These are phyloP conservation scores for Pogonophryne albipinna DNA, from an alignment of 2,797 vertebrate genomes.

Conservation along the genomic window DNA sequence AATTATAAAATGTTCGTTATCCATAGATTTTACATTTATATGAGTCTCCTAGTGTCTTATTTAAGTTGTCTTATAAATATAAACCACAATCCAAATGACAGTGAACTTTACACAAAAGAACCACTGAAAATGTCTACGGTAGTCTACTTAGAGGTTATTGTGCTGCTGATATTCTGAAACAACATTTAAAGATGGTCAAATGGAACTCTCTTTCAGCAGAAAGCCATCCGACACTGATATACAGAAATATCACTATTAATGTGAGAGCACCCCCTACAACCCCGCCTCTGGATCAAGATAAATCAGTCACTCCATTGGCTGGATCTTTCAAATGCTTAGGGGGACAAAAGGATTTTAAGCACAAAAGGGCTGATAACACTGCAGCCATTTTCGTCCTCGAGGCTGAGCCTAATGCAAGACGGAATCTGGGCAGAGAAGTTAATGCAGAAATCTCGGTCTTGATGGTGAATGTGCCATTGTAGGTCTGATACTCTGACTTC, in stretches of 20 bases:
- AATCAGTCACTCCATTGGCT: constrained; percentile 9
- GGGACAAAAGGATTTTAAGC: background rate
- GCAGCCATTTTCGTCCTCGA: background rate
- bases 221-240: constrained; percentile 1
- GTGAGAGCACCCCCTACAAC: background rate
- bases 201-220: background rate
- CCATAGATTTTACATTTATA: background rate
- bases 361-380: constrained; percentile 14
- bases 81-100: background rate
- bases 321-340: background rate
- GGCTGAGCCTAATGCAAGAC: constrained; percentile 18
- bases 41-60: background rate
- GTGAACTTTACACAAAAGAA: background rate
- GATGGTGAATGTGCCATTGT: constrained; percentile 10
- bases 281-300: constrained; percentile 10
- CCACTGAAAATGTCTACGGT: background rate
- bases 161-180: background rate
- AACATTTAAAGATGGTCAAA: background rate
- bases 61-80: background rate
- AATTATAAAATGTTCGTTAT: background rate
- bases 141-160: background rate
- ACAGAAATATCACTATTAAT: background rate
- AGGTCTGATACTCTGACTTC: background rate
- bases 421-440: constrained; percentile 8
- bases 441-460: background rate